Conservation (phyloP, 2,113 vertebrate genomes). For the Lipophrys pholis region DNA sequence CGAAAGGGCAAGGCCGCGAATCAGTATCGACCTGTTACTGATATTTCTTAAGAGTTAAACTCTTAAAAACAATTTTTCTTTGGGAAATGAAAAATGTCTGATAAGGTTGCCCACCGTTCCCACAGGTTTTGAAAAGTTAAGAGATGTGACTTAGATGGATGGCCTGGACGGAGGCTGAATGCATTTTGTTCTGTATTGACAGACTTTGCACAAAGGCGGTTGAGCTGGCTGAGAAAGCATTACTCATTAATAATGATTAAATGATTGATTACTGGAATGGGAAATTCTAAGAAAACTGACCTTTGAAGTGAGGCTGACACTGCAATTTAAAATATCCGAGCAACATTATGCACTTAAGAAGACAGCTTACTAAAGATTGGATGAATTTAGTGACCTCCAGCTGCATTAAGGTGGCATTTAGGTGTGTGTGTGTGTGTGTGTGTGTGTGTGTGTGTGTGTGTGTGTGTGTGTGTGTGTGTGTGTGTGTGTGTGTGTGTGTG, state of each 20-base stretch:
- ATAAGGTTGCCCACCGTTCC: conserved; percentile 14
- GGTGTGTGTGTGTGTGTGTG: too few relatives aligned
- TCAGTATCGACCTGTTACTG: conserved; percentile 66
- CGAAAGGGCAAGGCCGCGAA: conserved; percentile 43
- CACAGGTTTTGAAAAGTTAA: too few relatives aligned
- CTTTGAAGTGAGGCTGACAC: conserved; percentile 25
- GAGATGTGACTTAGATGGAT: conserved; percentile 15
- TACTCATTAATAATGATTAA: conserved; percentile 51
- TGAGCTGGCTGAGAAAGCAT: conserved; percentile 59
- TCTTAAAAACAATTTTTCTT: conserved; percentile 30
- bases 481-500: too few relatives aligned
- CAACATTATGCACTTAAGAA: not conserved
- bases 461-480: too few relatives aligned
- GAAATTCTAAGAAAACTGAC: conserved; percentile 46
- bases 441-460: too few relatives aligned
- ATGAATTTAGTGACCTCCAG: too few relatives aligned
- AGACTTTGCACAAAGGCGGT: conserved; percentile 38
- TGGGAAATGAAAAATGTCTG: conserved; percentile 19
- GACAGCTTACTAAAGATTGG: not conserved
- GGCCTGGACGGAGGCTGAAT: conserved; percentile 10
- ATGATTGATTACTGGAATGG: conserved; percentile 53
- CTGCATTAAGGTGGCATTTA: too few relatives aligned
- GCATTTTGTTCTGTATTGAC: conserved; percentile 36
- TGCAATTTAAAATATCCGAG: conserved; percentile 4
- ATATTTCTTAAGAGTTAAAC: conserved; percentile 44